Conservation (phyloP, 2,888 invertebrate species). For the Athalia rosae region DNA sequence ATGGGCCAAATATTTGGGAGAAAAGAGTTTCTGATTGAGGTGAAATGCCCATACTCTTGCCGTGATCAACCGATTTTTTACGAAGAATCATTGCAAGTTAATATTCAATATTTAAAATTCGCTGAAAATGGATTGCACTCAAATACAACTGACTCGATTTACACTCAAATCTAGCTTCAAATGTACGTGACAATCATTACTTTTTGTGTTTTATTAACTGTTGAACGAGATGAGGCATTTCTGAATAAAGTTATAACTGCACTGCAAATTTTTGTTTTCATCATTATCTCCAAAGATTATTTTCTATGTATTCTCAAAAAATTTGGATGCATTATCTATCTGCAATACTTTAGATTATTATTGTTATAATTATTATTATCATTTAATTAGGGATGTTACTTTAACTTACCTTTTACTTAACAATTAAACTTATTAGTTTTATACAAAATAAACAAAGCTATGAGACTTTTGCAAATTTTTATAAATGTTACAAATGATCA, state of each 20-base stretch:
- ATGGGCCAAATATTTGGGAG: slow-evolving; percentile 51
- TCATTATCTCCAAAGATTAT: slow-evolving; percentile 10
- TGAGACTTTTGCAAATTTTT: too few relatives aligned
- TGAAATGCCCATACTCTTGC: slow-evolving; percentile 52
- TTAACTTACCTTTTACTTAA: too few relatives aligned
- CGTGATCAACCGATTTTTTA: slow-evolving; percentile 46
- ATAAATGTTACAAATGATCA: too few relatives aligned
- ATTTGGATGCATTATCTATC: too few relatives aligned
- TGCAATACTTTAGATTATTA: too few relatives aligned
- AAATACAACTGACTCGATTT: slow-evolving; percentile 48
- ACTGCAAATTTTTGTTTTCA: slow-evolving; percentile 37
- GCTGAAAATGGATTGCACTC: slow-evolving; percentile 49
- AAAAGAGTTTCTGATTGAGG: slow-evolving; percentile 54
- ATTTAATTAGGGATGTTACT: too few relatives aligned
- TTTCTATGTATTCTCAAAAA: background rate
- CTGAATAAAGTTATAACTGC: slow-evolving; percentile 18
- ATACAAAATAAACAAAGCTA: too few relatives aligned
- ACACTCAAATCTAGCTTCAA: slow-evolving; percentile 47
- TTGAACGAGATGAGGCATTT: slow-evolving; percentile 17
- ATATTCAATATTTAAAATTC: slow-evolving; percentile 48
- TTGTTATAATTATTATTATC: too few relatives aligned
- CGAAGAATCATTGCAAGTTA: slow-evolving; percentile 20
- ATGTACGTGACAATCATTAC: slow-evolving; percentile 48
- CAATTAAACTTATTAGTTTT: too few relatives aligned
- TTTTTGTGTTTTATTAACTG: slow-evolving; percentile 48